Evolutionary conservation across 92 coral and sea anemone genomes (phyloP), one percentile per base, ranked within the genome.

Genomic region (Phenganax subtilis): DNA sequence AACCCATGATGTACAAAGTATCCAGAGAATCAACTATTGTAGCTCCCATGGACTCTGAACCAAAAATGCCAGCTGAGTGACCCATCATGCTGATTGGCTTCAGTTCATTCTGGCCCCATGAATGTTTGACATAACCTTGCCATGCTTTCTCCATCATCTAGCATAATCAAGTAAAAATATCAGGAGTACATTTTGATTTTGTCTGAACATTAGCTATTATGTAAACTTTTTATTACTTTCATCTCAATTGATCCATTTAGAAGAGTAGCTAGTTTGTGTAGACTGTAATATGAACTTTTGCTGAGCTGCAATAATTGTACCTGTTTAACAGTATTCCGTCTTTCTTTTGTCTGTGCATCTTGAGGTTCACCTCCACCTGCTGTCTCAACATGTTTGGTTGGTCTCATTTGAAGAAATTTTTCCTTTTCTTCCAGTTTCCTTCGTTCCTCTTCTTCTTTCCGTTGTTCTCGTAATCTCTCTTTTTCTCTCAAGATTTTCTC

Each of bases 111-210:
- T 85, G 84, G 17, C 98, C 98, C 98, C 98, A 94, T 12, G 98
- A 96, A 85, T 91, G 80, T 57, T 63, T 81, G 3, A 90, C 97
- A 82, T 94, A 94, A 9, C 98, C 97, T 71, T 86, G 83, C 98
- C 98, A 94, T 10, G 98, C 98, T 85, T 88, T 93, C 61, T 92
- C 84, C 98, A 94, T 94, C 98, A 94, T 94, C 98, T 94, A 73
- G 30, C 27, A 9, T 9, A 84, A 74, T 71, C 47, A 51, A 78
- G 63, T 9, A 84, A 83, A 20, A 15, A 0, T 53, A 80, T 44
- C 16, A 56, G 56, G 11, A 61, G 67, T 6, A 61, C 68, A 30
- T 16, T 14, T 3, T 15, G 14, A 57, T 30, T 37, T 12, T 59
- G 56, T 58, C 28, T 1, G 47, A 2, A 37, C 47, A 37, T 37